Percentiles rank a stretch among this genome's conserved stretches.
phyloP scores from a whole-genome alignment of 1,140 invertebrate species.

The Zaprionus inermis region DNA sequence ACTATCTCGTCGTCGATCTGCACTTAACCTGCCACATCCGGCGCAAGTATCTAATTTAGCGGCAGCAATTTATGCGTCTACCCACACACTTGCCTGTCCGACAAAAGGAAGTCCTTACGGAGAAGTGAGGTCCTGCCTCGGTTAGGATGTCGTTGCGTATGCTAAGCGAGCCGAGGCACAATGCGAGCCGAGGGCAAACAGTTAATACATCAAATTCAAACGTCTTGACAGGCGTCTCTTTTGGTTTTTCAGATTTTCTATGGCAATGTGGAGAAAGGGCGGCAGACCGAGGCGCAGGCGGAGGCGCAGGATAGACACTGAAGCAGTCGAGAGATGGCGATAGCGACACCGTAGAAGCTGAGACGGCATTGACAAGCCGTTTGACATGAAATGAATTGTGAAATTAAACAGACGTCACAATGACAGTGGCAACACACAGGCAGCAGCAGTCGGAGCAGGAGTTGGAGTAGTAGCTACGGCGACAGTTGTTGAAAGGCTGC shows the following conservation, averaged over 20 bases:
- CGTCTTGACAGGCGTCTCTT: constrained; percentile 62
- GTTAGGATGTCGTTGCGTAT: constrained; percentile 1
- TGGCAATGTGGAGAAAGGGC: not conserved
- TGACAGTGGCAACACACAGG: constrained; percentile 48
- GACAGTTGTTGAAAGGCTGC: constrained; percentile 40
- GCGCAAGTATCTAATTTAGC: constrained; percentile 25
- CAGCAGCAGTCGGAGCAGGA: not conserved
- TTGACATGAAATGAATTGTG: constrained; percentile 82
- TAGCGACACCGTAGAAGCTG: constrained; percentile 43
- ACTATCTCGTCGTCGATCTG: constrained; percentile 59
- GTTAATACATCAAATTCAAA: constrained; percentile 79
- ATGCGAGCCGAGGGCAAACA: constrained; percentile 48
- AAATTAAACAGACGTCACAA: constrained; percentile 72
- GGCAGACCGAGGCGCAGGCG: not conserved
- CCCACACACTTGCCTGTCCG: constrained; percentile 30
- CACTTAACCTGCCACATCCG: constrained; percentile 48
- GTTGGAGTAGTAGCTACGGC: not conserved
- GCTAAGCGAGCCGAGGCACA: constrained; percentile 32
- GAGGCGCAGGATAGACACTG: not conserved
- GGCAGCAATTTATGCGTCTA: constrained; percentile 48
- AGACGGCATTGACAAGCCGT: constrained; percentile 64
- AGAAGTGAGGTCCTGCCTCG: not conserved
- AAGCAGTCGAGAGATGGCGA: not conserved
- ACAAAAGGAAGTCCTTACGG: constrained; percentile 20
- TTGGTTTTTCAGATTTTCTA: constrained; percentile 7